A percentile compares a stretch with the other conserved stretches of the same genome.
Evolutionary conservation across 2,797 vertebrate genomes (phyloP).

Genomic region (Megaceryle alcyon): DNA sequence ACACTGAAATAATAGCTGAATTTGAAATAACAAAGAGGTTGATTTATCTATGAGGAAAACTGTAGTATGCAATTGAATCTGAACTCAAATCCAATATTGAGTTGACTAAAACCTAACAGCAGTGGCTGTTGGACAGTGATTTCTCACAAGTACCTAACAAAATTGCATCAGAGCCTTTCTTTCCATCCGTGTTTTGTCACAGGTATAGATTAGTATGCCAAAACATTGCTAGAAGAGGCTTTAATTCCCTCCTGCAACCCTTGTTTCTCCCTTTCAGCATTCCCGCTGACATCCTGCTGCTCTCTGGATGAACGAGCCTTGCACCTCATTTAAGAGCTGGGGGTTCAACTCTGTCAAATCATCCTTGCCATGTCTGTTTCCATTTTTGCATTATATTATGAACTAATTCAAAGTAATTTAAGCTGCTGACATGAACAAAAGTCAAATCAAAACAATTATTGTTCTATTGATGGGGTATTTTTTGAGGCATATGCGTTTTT

Average conservation of each 20-base stretch:
- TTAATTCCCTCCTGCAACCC: not conserved
- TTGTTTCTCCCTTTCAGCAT: not conserved
- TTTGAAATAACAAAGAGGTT: not conserved
- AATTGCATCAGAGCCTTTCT: not conserved
- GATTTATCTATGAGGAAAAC: not conserved
- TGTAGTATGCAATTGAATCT: not conserved
- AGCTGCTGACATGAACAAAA: not conserved
- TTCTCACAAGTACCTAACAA: not conserved
- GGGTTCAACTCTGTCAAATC: not conserved
- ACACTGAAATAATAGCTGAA: slow-evolving; percentile 14
- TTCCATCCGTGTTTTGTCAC: not conserved
- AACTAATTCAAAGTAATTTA: not conserved
- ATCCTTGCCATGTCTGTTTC: not conserved
- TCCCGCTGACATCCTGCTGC: not conserved
- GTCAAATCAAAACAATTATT: not conserved
- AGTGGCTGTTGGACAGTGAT: not conserved
- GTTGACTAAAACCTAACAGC: not conserved
- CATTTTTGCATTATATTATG: not conserved
- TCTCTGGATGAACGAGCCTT: accelerated
- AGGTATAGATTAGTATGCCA: not conserved
- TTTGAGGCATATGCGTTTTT: not conserved
- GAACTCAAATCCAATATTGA: not conserved
- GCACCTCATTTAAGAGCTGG: not conserved
- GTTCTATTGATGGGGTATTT: accelerated
- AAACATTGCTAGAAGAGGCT: not conserved